A percentile compares a stretch with the other conserved stretches of the same genome.
These are phyloP conservation scores for Gopherus flavomarginatus DNA, from an alignment of 2,113 vertebrate species.

Conservation along the genomic window DNA sequence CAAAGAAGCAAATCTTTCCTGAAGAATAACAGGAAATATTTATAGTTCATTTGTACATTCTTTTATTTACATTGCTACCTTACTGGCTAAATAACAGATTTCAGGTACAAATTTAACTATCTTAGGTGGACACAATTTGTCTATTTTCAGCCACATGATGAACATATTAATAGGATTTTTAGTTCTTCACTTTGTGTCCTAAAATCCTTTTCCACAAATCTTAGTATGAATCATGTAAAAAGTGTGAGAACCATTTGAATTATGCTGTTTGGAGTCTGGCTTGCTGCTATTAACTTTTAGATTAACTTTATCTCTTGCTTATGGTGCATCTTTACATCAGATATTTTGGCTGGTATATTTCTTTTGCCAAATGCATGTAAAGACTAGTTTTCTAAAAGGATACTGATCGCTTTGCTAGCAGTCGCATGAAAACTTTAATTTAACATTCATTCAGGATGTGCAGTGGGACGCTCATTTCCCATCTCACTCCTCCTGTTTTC, in stretches of 20 bases:
- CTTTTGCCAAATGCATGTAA: background rate
- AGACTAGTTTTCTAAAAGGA: slow-evolving; percentile 34
- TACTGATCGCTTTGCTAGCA: slow-evolving; percentile 9
- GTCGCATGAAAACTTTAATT: background rate
- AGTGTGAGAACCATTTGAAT: background rate
- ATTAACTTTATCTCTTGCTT: slow-evolving; percentile 25
- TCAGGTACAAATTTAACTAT: background rate
- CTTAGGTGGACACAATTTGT: background rate
- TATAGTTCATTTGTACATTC: background rate
- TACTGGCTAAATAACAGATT: background rate
- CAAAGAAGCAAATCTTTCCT: background rate
- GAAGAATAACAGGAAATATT: background rate
- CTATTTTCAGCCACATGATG: background rate
- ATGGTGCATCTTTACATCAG: background rate
- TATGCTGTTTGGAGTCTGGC: background rate
- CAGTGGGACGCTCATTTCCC: background rate
- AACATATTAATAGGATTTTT: background rate
- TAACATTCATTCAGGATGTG: background rate
- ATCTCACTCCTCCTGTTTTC: background rate
- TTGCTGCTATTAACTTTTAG: background rate
- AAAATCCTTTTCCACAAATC: slow-evolving; percentile 9
- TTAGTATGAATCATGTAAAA: background rate
- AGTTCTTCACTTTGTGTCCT: background rate
- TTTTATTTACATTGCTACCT: background rate
- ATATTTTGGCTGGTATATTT: slow-evolving; percentile 30